Base-by-base conservation (phyloP, 1,140 invertebrate genomes). In the Drosophila nasuta region DNA sequence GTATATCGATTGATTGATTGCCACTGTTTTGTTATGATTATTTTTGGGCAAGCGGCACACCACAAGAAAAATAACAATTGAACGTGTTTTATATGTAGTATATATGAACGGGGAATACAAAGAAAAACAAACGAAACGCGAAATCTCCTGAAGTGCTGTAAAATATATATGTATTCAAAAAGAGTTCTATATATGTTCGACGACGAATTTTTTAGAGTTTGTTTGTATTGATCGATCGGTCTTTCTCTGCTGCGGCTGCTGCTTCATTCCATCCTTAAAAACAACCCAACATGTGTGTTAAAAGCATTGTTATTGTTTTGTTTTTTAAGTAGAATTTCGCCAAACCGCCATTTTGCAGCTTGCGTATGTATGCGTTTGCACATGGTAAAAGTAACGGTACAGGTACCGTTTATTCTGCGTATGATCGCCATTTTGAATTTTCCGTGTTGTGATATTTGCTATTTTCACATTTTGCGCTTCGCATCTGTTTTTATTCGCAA, bases 381-480 rank as follows among this genome's bases (percentile, higher is more conserved):
- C 65, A 60, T 72, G 68, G 62, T 65, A 72, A 38, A 71, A 52
- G n/a, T 57, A 65, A 33, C 73, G 64, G 67, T 59, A 57, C 58
- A 45, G 17, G 54, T 70, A 71, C 66, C 57, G 73, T 71, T 71
- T 28, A 52, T 52, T 71, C 58, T 49, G 73, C 46, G 64, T 74
- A 69, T 25, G 38, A 69, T 63, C 58, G 79, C 83, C 80, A 88
- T 88, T 87, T 87, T 87, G 49, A 58, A 68, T 56, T 25, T 25
- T 82, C 73, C 64, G 57, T 58, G 41, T 69, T 35, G 28, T 46
- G 64, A 35, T 28, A 52, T 17, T 52, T 69, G 46, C 51, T 67
- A 51, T 49, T 48, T 49, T 68, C 72, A 52, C 48, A 59, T 28
- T 62, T 65, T 56, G 56, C 35, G 56, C 35, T 56, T 46, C 64